phyloP scores from a whole-genome alignment of 2,113 vertebrate genomes.

The Uria lomvia region DNA sequence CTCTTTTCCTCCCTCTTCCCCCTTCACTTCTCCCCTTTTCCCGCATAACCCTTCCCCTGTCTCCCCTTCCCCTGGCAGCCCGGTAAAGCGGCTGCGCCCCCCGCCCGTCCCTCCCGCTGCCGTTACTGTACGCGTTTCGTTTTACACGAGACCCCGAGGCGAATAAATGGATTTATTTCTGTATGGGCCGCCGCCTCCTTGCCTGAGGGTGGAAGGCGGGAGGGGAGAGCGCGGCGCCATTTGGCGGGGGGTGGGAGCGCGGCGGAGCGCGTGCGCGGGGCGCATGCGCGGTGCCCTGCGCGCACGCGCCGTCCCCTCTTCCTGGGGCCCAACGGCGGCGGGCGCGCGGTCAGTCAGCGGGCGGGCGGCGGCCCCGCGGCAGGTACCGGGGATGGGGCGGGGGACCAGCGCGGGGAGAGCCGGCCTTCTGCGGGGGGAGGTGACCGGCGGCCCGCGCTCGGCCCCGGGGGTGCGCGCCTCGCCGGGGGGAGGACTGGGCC shows the following conservation, averaged over 20 bases:
- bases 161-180: conserved; percentile 78
- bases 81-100: conserved; percentile 73
- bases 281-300: neutral
- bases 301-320: neutral
- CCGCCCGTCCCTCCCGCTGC: conserved; percentile 68
- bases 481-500: no score
- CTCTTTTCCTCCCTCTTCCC: no score
- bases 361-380: neutral
- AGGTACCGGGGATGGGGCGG: neutral
- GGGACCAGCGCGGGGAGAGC: neutral
- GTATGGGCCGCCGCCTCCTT: conserved; percentile 33
- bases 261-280: neutral
- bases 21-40: neutral
- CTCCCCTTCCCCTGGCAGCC: neutral
- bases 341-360: neutral
- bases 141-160: conserved; percentile 75
- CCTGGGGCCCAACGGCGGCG: neutral
- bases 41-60: neutral
- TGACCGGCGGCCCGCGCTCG: neutral
- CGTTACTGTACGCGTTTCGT: conserved; percentile 79
- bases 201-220: neutral
- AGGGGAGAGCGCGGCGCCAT: neutral
- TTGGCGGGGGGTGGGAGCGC: neutral
- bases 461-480: neutral
- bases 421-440: neutral